Percentiles rank a stretch among this genome's conserved stretches.
Evolutionary conservation across 2,113 vertebrate genomes (phyloP).

Genomic region (Heptranchias perlo): DNA sequence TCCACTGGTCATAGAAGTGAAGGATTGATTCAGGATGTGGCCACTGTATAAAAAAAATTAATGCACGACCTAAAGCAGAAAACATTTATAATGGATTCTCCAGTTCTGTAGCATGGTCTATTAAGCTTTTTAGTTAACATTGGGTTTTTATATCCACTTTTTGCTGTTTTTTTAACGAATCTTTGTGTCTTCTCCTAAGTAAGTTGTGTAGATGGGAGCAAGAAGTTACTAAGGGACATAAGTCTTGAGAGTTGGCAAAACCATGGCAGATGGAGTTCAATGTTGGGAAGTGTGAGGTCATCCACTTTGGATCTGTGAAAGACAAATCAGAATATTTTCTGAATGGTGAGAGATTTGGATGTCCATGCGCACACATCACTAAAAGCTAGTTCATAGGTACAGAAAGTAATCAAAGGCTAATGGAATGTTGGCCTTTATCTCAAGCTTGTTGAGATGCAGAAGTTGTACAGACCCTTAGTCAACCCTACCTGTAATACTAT

Average conservation of each 20-base stretch:
- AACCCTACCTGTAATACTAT: neutral
- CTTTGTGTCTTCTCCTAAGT: neutral
- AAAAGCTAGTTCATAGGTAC: neutral
- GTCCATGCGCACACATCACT: neutral
- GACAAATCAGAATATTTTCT: neutral
- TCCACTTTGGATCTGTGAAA: neutral
- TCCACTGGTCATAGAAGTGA: neutral
- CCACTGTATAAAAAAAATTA: neutral
- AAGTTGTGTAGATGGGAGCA: neutral
- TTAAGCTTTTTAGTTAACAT: neutral
- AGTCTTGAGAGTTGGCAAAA: neutral
- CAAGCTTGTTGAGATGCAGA: neutral
- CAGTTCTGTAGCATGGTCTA: neutral
- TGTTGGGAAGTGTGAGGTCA: neutral
- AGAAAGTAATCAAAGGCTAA: neutral
- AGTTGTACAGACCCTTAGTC: neutral
- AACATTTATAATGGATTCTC: neutral
- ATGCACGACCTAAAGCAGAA: neutral
- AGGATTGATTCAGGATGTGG: neutral
- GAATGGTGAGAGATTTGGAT: neutral
- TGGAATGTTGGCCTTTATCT: neutral
- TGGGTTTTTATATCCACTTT: neutral
- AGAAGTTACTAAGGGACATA: neutral
- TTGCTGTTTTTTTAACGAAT: neutral
- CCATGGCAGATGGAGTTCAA: neutral